Percentiles rank a stretch among this genome's conserved stretches.
These are phyloP conservation scores for Brenthis hecate DNA, from an alignment of 2,888 invertebrate species.

Conservation along the genomic window DNA sequence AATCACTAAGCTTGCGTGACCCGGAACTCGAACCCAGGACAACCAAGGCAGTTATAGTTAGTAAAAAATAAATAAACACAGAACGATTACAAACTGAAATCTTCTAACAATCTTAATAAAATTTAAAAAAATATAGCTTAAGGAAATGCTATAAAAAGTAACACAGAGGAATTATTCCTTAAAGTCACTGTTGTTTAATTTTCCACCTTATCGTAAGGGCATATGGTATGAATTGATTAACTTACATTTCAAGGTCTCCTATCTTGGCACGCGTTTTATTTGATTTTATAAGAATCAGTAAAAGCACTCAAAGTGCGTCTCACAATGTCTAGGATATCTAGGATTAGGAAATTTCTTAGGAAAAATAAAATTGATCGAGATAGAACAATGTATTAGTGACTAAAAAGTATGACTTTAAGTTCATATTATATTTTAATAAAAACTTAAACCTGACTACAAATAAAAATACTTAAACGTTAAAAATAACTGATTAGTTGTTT, in stretches of 20 bases:
- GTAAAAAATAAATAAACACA: too few relatives aligned
- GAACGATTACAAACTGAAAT: too few relatives aligned
- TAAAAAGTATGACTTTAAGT: too few relatives aligned
- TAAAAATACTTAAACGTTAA: too few relatives aligned
- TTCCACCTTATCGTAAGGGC: slow-evolving; percentile 39
- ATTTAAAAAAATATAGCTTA: not conserved
- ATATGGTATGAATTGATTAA: slow-evolving; percentile 6
- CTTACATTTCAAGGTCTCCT: slow-evolving; percentile 22
- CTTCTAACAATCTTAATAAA: not conserved
- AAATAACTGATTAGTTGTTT: too few relatives aligned
- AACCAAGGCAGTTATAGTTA: too few relatives aligned
- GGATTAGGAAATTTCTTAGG: slow-evolving; percentile 8
- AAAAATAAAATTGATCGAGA: not conserved
- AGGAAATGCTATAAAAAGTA: not conserved
- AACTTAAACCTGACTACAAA: too few relatives aligned
- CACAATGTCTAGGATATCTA: slow-evolving; percentile 12
- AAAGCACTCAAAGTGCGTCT: slow-evolving; percentile 33
- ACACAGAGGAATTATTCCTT: slow-evolving; percentile 1
- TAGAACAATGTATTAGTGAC: too few relatives aligned
- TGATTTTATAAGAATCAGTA: slow-evolving; percentile 35
- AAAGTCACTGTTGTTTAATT: slow-evolving; percentile 31
- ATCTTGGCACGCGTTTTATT: slow-evolving; percentile 32
- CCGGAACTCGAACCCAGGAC: too few relatives aligned
- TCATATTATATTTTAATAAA: too few relatives aligned
- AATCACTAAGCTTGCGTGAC: too few relatives aligned